Percentiles rank a stretch among this genome's conserved stretches.
Evolutionary conservation across 2,797 vertebrate genomes (phyloP).

Genomic region (Nothura maculosa): DNA sequence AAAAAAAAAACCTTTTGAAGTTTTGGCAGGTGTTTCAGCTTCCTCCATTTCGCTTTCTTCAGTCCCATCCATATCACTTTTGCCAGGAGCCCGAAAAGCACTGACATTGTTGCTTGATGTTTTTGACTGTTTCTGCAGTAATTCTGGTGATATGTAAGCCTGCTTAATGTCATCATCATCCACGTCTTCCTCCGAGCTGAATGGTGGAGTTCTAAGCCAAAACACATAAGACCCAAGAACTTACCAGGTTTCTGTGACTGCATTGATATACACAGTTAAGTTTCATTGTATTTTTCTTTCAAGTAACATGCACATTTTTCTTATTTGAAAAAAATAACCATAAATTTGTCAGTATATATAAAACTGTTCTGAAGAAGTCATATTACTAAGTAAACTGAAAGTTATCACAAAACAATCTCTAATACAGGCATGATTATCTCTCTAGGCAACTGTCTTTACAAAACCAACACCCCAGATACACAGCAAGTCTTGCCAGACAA

Average conservation of each 20-base stretch:
- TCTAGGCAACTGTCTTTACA: background rate
- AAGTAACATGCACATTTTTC: background rate
- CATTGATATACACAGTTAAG: background rate
- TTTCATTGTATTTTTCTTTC: background rate
- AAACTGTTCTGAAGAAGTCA: background rate
- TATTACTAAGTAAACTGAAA: background rate
- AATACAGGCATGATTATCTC: background rate
- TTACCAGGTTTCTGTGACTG: background rate
- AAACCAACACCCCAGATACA: background rate
- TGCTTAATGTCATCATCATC: constrained; percentile 70
- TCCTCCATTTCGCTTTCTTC: constrained; percentile 64
- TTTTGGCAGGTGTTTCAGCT: constrained; percentile 48
- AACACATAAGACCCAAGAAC: background rate
- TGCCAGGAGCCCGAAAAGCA: constrained; percentile 16
- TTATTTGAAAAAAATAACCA: background rate
- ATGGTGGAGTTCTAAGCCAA: constrained; percentile 80
- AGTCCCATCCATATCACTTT: background rate
- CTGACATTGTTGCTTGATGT: background rate
- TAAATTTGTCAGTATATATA: background rate
- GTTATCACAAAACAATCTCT: background rate
- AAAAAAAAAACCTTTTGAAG: constrained; percentile 67
- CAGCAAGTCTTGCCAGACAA: background rate
- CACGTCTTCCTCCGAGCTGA: constrained; percentile 83
- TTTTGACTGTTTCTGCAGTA: constrained; percentile 25
- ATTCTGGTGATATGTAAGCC: constrained; percentile 29